A percentile compares a stretch with the other conserved stretches of the same genome.
Evolutionary conservation across 2,888 invertebrate genomes (phyloP).

Genomic region (Sinhomidia bicolor): DNA sequence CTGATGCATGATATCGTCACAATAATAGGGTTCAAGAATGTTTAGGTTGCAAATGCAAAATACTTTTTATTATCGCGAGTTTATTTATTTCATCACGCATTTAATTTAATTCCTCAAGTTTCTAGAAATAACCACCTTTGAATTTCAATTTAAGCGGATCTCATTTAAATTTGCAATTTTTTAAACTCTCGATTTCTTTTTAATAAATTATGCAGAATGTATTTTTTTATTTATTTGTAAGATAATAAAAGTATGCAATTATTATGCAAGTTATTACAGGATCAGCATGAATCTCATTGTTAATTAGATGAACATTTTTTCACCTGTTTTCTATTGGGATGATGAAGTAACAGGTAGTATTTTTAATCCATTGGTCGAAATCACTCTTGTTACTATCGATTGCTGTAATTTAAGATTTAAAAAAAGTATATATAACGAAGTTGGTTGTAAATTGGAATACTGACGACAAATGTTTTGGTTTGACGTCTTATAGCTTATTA

Average conservation of each 20-base stretch:
- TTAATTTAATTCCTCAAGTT: neutral
- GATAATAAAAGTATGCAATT: neutral
- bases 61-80: too few species aligned
- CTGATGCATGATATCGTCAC: conserved; percentile 1
- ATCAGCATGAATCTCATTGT: neutral
- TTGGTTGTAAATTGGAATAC: too few species aligned
- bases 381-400: too few species aligned
- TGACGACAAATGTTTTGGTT: too few species aligned
- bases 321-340: conserved; percentile 27
- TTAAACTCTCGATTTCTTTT: conserved; percentile 62
- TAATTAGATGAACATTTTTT: conserved; percentile 52
- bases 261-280: neutral
- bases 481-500: too few species aligned
- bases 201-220: neutral
- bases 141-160: neutral
- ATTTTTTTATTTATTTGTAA: too few species aligned
- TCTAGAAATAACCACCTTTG: neutral
- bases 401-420: too few species aligned
- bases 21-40: neutral
- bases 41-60: neutral
- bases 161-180: conserved; percentile 33
- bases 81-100: neutral
- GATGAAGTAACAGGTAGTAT: neutral
- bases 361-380: too few species aligned
- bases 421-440: too few species aligned